Evolutionary conservation across 2,888 invertebrate genomes (phyloP), one percentile per base, ranked within the genome.

Genomic region (Subacronicta megacephala): DNA sequence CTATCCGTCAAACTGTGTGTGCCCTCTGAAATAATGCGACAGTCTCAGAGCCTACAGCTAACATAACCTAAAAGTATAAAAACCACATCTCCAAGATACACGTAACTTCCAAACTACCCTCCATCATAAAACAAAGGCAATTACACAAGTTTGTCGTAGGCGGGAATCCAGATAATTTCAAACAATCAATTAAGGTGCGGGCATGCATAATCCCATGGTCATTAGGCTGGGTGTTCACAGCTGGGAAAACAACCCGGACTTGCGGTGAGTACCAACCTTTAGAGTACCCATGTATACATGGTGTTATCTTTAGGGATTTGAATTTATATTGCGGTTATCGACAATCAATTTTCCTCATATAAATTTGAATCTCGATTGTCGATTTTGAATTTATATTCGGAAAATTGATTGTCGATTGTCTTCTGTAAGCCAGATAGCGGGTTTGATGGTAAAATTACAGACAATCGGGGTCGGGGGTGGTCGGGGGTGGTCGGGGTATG

Each of bases 151-250:
- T 64, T 2, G 23, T 33, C 23, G 4, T n/a, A 3, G 29, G 29
- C 9, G 35, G 17, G 18, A 64, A 62, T 70, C 70, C 61, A 59
- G 67, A 70, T 65, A 63, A 71, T 61, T 67, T 70, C 38, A 52
- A 67, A 63, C 70, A 74, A 75, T 74, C 64, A 70, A 62, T 66
- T 64, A 66, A 69, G 57, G 65, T 77, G 78, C 69, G 75, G 45
- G 62, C 61, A 61, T 66, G 78, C 78, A 76, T 76, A 76, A 76
- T 77, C 78, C 56, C 33, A 38, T 20, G 47, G 62, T 61, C 66
- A 76, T 76, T 76, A 76, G 61, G 45, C 33, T 36, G 46, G 66
- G 65, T 59, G 60, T 60, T 64, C 53, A 36, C 73, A 73, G 73
- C 72, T 75, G 63, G 54, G 74, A 36, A 57, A 65, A 76, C 76